Base-by-base conservation (phyloP, 2,113 vertebrate genomes). In the Circaetus cinerascens region DNA sequence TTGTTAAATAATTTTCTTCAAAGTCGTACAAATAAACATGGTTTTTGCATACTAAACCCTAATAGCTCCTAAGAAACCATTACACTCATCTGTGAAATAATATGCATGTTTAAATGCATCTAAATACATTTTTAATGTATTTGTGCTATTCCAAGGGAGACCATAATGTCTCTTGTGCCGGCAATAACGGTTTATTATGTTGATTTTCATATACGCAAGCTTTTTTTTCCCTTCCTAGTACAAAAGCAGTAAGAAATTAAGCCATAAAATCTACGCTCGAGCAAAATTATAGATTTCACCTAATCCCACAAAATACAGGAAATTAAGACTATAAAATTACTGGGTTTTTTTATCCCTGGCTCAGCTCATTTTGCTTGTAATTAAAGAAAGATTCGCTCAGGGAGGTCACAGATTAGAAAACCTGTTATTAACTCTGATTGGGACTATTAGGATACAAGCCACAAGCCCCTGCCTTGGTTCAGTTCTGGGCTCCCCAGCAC, bases 81-180 rank as follows among this genome's bases (percentile, higher is more conserved):
- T 87, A 84, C 45, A 21, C 63, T 93, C 82, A 48, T 68, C 90
- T 90, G 74, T 69, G 81, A 88, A 94, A 94, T 90, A 85, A 94
- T 88, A 94, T 96, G 82, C 95, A 72, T 93, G 86, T 90, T 94
- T 90, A 96, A 94, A 85, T 63, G 74, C 87, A 46, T 30, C 78
- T 72, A 92, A 83, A 90, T 93, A 71, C 82, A 94, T 90, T 96
- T 94, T 93, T 94, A 96, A 96, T 94, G 63, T 56, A 67, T 86
- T 76, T 76, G 17, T 69, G 69, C 68, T 75, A 25, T 87, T 93
- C 78, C 74, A 84, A 59, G 88, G 66, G 59, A 68, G 86, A 62
- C 48, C 46, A 4, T 69, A 82, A 95, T 11, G 80, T 50, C 83
- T 81, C 73, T 87, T 75, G 86, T 34, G 68, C 72, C 51, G 19